Evolutionary conservation across 2,888 invertebrate species (phyloP).

Genomic region (Desoria tigrina): DNA sequence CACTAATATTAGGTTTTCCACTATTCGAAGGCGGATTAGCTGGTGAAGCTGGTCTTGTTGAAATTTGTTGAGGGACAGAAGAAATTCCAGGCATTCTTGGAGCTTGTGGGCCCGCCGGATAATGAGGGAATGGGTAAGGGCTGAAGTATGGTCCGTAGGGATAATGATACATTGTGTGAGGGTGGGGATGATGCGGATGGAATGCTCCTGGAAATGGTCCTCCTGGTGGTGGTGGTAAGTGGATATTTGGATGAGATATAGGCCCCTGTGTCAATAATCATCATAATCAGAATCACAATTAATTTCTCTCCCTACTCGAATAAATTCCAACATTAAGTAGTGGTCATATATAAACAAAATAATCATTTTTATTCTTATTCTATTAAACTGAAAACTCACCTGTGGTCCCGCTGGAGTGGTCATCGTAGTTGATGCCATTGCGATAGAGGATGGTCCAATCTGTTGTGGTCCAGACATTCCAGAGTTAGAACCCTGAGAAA

Average conservation of each 20-base stretch:
- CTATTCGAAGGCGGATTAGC: conserved; percentile 33
- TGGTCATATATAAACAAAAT: too few relatives aligned
- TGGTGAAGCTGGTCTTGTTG: conserved; percentile 46
- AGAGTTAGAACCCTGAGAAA: conserved; percentile 26
- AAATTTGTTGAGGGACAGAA: conserved; percentile 40
- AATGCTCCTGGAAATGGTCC: conserved; percentile 52
- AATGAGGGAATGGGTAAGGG: conserved; percentile 53
- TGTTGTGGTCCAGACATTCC: conserved; percentile 26
- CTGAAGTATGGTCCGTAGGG: conserved; percentile 55
- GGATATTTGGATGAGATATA: conserved; percentile 61
- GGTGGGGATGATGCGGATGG: conserved; percentile 55
- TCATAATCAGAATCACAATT: too few relatives aligned
- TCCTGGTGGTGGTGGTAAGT: conserved; percentile 57
- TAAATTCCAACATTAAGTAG: too few relatives aligned
- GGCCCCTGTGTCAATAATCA: too few relatives aligned
- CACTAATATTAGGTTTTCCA: conserved; percentile 36
- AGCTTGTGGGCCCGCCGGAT: conserved; percentile 65
- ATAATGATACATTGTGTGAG: conserved; percentile 68
- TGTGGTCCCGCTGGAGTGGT: conserved; percentile 52
- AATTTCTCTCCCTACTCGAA: too few relatives aligned
- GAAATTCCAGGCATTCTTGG: conserved; percentile 56
- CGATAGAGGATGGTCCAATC: conserved; percentile 35
- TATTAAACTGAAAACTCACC: too few relatives aligned
- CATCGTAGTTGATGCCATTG: conserved; percentile 49
- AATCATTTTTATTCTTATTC: too few relatives aligned